A percentile compares a stretch with the other conserved stretches of the same genome.
Conservation (phyloP, 2,888 invertebrate species). For the Drosophila anomelani region DNA sequence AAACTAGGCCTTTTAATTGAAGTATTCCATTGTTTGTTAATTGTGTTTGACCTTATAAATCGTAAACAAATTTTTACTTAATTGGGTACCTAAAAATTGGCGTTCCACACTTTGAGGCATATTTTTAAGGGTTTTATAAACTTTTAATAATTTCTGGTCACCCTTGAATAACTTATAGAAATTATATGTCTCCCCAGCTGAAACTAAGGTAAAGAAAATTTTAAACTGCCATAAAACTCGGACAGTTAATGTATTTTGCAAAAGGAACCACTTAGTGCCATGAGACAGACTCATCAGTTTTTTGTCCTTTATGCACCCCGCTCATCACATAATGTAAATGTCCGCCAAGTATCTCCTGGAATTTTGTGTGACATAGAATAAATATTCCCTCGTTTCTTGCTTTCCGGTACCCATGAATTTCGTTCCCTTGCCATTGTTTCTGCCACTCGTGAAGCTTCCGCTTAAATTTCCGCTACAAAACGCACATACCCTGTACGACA, state of each 20-base stretch:
- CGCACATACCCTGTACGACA: constrained; percentile 24
- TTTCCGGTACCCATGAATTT: constrained; percentile 5
- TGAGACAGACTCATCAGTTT: constrained; percentile 37
- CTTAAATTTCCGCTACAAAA: constrained; percentile 57
- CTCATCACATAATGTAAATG: constrained; percentile 45
- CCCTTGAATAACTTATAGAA: neutral
- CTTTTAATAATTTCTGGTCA: neutral
- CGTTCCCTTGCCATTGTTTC: constrained; percentile 37
- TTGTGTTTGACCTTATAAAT: neutral
- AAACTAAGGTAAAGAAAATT: neutral
- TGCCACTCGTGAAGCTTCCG: constrained; percentile 59
- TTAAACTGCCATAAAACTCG: neutral
- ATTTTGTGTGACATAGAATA: constrained; percentile 45
- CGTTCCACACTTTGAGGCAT: neutral
- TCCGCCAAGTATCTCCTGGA: constrained; percentile 45
- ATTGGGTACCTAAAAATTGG: too few relatives aligned
- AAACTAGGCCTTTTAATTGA: neutral
- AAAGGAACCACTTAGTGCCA: constrained; percentile 30
- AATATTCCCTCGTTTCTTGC: constrained; percentile 21
- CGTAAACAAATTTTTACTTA: neutral
- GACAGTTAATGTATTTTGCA: constrained; percentile 20
- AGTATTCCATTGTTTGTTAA: neutral
- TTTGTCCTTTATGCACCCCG: constrained; percentile 17
- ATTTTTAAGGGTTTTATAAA: neutral
- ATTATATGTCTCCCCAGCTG: neutral